phyloP scores from a whole-genome alignment of 2,797 vertebrate genomes.

The Chaenodraco wilsoni region DNA sequence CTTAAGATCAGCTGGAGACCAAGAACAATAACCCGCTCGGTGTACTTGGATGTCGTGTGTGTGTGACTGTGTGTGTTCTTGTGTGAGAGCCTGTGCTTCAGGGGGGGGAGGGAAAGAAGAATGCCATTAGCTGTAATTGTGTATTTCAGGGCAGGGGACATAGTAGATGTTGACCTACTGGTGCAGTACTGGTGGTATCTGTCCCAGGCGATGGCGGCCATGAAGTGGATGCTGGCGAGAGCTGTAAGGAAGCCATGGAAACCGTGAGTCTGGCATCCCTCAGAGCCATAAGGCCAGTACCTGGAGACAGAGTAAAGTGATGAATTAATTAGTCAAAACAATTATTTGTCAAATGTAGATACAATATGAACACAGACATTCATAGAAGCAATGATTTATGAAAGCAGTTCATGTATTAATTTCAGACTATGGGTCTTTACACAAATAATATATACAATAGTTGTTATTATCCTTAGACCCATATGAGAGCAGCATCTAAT shows the following conservation, averaged over 20 bases:
- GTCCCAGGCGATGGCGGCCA: constrained; percentile 94
- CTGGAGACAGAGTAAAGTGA: constrained; percentile 72
- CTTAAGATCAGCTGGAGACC: constrained; percentile 14
- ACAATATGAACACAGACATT: neutral
- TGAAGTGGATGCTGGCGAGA: constrained; percentile 92
- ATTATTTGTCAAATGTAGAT: neutral
- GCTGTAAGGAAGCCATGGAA: constrained; percentile 94
- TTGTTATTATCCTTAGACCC: constrained; percentile 24
- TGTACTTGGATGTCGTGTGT: neutral
- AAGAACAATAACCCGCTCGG: neutral
- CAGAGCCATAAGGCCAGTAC: constrained; percentile 94
- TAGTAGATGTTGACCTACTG: constrained; percentile 77
- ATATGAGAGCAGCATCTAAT: constrained; percentile 34
- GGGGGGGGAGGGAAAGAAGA: neutral
- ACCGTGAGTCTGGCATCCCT: constrained; percentile 93
- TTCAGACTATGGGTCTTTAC: neutral
- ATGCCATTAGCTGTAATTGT: neutral
- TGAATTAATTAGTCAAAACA: neutral
- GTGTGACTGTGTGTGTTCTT: neutral
- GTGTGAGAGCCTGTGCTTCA: neutral
- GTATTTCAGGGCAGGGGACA: neutral
- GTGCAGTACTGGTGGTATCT: constrained; percentile 94
- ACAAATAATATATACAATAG: neutral
- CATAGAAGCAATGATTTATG: neutral
- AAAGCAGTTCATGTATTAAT: neutral